Conservation (phyloP, 2,888 invertebrate species). For the Cantharis rufa region DNA sequence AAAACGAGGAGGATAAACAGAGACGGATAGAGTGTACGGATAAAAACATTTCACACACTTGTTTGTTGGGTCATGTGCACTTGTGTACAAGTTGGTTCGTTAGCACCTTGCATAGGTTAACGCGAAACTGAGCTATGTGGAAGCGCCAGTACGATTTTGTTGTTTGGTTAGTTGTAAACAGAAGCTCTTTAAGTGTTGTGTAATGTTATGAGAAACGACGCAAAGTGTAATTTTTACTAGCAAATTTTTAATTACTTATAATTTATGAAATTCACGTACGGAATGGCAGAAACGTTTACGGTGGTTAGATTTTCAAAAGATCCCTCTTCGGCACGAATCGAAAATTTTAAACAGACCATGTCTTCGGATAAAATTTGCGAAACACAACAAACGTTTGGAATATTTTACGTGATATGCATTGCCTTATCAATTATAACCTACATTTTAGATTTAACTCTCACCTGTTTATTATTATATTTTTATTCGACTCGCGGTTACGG, state of each 20-base stretch:
- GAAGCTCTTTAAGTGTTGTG: not conserved
- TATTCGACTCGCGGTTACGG: slow-evolving; percentile 52
- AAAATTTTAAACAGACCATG: slow-evolving; percentile 49
- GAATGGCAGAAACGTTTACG: slow-evolving; percentile 55
- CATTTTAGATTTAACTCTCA: slow-evolving; percentile 53
- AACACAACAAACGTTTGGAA: slow-evolving; percentile 46
- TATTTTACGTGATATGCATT: slow-evolving; percentile 54
- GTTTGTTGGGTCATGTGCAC: slow-evolving; percentile 20
- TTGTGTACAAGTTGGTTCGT: slow-evolving; percentile 13
- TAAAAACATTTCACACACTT: not conserved
- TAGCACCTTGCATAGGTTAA: slow-evolving; percentile 5
- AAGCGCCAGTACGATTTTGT: not conserved
- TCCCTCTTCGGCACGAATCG: slow-evolving; percentile 52
- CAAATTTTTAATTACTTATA: not conserved
- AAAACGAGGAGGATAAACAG: not conserved
- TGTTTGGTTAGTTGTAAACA: not conserved
- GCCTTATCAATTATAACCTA: slow-evolving; percentile 56
- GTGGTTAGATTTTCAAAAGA: slow-evolving; percentile 56
- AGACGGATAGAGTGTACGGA: not conserved
- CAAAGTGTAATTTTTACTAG: not conserved
- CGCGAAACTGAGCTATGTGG: not conserved
- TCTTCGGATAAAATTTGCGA: slow-evolving; percentile 50
- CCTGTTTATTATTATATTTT: slow-evolving; percentile 54
- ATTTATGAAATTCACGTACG: slow-evolving; percentile 6
- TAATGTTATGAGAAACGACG: not conserved